A percentile compares a stretch with the other conserved stretches of the same genome.
Evolutionary conservation across 1,140 invertebrate genomes (phyloP).

Genomic region (Saccostrea glomerata): DNA sequence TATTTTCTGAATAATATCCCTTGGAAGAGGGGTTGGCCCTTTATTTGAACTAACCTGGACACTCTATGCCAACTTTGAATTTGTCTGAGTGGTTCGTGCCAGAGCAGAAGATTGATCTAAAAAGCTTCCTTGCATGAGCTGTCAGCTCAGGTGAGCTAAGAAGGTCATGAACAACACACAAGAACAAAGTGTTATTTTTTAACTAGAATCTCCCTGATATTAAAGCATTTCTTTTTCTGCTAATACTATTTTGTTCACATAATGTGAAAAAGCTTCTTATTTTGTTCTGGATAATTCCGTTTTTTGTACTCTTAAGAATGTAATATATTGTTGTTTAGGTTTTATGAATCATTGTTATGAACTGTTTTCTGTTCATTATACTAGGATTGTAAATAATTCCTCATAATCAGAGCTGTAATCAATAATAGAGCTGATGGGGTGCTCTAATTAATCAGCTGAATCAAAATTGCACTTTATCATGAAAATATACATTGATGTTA

Average conservation of each 20-base stretch:
- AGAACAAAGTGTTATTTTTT: too few species aligned
- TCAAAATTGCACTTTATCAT: not conserved
- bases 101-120: too few species aligned
- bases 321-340: not conserved
- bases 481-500: not conserved
- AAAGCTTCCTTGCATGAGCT: too few species aligned
- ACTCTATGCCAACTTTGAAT: too few species aligned
- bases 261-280: not conserved
- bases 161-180: too few species aligned
- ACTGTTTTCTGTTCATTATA: not conserved
- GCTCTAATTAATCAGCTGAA: slow-evolving; percentile 18
- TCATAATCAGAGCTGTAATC: not conserved
- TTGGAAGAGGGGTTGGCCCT: too few species aligned
- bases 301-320: slow-evolving; percentile 5
- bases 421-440: not conserved
- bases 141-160: too few species aligned
- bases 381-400: not conserved
- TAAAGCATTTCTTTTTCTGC: not conserved
- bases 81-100: too few species aligned
- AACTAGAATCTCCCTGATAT: too few species aligned
- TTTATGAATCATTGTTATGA: not conserved
- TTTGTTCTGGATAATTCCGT: not conserved
- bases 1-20: too few species aligned
- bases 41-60: too few species aligned
- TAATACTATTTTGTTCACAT: not conserved